Evolutionary conservation across 2,888 invertebrate genomes (phyloP), one percentile per base, ranked within the genome.

Genomic region (Cryptus viduatorius): DNA sequence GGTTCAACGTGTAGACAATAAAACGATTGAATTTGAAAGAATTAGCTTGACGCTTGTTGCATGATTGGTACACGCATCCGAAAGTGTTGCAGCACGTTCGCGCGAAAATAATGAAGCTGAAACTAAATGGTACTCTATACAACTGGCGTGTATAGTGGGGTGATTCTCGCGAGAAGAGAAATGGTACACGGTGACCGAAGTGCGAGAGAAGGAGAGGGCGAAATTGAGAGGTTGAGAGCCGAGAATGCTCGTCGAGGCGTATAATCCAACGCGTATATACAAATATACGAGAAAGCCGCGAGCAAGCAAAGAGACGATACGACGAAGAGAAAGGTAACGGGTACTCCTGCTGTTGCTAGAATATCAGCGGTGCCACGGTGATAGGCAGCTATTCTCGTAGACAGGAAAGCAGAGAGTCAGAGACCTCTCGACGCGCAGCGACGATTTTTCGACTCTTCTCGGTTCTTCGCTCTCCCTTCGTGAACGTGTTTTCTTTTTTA

Each of bases 381-480:
- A 46, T 71, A 46, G 76, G 19, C 42, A 37, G 53, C n/a, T 46
- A 68, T 44, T 46, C 46, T 75, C 46, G 37, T 31, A 71, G 64
- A 48, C 16, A 29, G 24, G 24, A 3, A 24, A 24, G 24, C 24
- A 24, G 24, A 24, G 24, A 24, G 56, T 24, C 50, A n/a, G 37
- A 50, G 14, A 37, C 31, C 64, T 75, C 53, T 79, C 44, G 42
- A 64, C 68, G 82, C 68, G 82, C 44, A 19, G 14, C 72, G 24
- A 79, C 69, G 69, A 83, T 79, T 83, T 79, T 79, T 56, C 79
- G 69, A 69, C 53, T 61, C 61, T 44, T 76, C 50, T 76, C 73
- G 31, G 68, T 75, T 31, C 50, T 46, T 31, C 46, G 29, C 64
- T 69, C 48, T 42, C 24, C 44, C 37, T 69, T 24, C 24, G 59